phyloP scores from a whole-genome alignment of 2,797 vertebrate genomes.

The Pangasius mekongensis region DNA sequence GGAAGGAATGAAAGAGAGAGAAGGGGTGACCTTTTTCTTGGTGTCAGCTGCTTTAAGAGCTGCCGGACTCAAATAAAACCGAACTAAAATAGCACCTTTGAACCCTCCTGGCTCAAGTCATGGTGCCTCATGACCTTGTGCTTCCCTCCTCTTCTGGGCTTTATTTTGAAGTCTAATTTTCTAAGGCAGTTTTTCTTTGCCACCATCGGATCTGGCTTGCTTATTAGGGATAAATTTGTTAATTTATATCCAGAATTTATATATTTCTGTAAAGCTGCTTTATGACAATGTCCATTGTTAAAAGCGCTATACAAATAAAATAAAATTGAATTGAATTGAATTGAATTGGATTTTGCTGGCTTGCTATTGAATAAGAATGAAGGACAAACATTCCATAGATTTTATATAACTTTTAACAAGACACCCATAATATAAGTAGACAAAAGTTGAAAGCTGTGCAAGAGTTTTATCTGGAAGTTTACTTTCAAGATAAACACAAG shows the following conservation, averaged over 20 bases:
- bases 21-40: conserved; percentile 42
- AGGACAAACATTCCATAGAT: background rate
- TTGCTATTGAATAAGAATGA: background rate
- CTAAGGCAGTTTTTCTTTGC: background rate
- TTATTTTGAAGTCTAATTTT: background rate
- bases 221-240: background rate
- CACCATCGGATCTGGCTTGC: background rate
- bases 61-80: conserved; percentile 49
- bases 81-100: conserved; percentile 62
- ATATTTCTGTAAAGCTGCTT: background rate
- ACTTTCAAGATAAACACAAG: background rate
- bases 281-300: background rate
- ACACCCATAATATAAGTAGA: background rate
- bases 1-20: background rate
- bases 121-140: conserved; percentile 23
- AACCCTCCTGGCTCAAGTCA: conserved; percentile 53
- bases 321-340: background rate
- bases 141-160: background rate
- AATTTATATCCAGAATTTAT: background rate
- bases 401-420: background rate
- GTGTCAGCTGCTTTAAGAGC: conserved; percentile 67
- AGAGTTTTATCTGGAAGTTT: background rate
- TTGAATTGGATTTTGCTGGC: background rate
- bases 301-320: background rate
- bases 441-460: background rate